phyloP scores from a whole-genome alignment of 2,797 vertebrate genomes.

The Tenualosa thibaudeaui region DNA sequence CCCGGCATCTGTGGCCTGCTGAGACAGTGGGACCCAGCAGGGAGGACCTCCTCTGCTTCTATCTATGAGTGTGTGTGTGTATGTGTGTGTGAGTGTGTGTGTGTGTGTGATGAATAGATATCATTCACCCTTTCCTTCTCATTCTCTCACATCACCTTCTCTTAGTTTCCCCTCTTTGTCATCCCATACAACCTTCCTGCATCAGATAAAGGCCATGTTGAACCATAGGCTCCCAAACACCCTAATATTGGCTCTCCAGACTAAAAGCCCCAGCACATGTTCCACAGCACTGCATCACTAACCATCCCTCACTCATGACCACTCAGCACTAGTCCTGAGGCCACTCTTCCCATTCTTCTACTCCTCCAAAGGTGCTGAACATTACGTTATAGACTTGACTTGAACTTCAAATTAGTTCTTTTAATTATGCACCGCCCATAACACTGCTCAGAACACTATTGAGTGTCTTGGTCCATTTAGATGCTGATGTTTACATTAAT shows the following conservation, averaged over 20 bases:
- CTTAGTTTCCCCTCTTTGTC: not conserved
- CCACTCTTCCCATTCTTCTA: too few relatives aligned
- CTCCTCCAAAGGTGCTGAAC: not conserved
- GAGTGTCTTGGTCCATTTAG: not conserved
- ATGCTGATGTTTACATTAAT: not conserved
- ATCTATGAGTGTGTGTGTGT: not conserved
- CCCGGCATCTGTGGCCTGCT: conserved; percentile 36
- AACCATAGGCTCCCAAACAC: too few relatives aligned
- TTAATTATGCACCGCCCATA: not conserved
- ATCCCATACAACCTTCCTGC: not conserved
- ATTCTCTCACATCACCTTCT: not conserved
- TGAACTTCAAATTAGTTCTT: not conserved
- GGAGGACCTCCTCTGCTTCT: not conserved
- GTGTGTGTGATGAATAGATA: conserved; percentile 7
- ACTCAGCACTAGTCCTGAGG: too few relatives aligned
- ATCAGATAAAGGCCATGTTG: not conserved
- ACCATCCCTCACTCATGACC: not conserved
- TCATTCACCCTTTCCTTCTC: not conserved
- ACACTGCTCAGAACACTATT: not conserved
- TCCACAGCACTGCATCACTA: not conserved
- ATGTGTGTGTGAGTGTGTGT: not conserved
- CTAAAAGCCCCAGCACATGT: not conserved
- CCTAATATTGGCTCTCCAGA: not conserved
- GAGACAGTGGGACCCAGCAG: conserved; percentile 23
- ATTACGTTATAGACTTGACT: not conserved